Evolutionary conservation across 1,140 invertebrate species (phyloP).

Genomic region (Pseudomyrmex cubaensis): DNA sequence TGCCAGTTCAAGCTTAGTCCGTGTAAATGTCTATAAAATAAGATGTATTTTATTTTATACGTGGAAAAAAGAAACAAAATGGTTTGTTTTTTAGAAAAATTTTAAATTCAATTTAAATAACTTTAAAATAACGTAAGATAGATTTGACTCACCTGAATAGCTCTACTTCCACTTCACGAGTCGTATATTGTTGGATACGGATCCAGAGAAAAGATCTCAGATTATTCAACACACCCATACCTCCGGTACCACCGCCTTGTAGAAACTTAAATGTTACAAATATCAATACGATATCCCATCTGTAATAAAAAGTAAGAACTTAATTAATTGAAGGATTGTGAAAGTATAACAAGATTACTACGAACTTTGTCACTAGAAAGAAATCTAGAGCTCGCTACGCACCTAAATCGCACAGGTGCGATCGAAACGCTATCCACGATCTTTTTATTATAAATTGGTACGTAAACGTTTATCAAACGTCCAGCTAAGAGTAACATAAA

Average conservation of each 20-base stretch:
- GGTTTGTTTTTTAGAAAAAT: no score
- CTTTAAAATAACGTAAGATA: background rate
- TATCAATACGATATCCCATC: conserved; percentile 95
- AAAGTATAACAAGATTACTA: conserved; percentile 18
- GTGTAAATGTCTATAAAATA: conserved; percentile 90
- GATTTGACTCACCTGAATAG: conserved; percentile 79
- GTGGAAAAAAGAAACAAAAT: no score
- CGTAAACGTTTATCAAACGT: conserved; percentile 96
- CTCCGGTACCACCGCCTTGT: conserved; percentile 95
- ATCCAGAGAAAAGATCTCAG: conserved; percentile 97
- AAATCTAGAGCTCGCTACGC: conserved; percentile 2
- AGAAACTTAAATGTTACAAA: conserved; percentile 96
- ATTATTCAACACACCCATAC: conserved; percentile 97
- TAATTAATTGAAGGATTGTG: conserved; percentile 24
- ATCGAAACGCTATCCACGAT: conserved; percentile 87
- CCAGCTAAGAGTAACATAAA: conserved; percentile 91
- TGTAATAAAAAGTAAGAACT: conserved; percentile 68
- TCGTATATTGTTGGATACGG: conserved; percentile 97
- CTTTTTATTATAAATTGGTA: conserved; percentile 96
- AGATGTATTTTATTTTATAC: background rate
- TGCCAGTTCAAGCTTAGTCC: conserved; percentile 95
- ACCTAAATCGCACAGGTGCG: conserved; percentile 80
- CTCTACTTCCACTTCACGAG: conserved; percentile 93
- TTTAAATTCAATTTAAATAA: background rate
- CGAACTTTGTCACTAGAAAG: conserved; percentile 54